These are phyloP conservation scores for Neosilurus hyrtlii DNA, from an alignment of 2,797 vertebrate species.

Conservation along the genomic window DNA sequence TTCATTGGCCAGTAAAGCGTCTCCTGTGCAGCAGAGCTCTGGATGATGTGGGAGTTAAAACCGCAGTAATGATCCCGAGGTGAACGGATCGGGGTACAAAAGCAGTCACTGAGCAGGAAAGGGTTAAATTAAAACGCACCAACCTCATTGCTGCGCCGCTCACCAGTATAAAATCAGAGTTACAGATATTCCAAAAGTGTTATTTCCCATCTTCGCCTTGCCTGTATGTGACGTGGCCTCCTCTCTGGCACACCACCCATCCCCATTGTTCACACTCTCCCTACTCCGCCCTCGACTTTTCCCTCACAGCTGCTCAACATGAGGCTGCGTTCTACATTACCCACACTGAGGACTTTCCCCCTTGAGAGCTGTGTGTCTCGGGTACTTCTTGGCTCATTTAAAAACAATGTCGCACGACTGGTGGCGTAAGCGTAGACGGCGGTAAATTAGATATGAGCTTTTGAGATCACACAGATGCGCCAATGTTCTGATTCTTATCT, in stretches of 20 bases:
- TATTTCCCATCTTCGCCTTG: background rate
- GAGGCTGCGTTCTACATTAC: slow-evolving; percentile 59
- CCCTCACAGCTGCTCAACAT: slow-evolving; percentile 57
- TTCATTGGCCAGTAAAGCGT: background rate
- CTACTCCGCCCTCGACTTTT: slow-evolving; percentile 45
- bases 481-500: background rate
- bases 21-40: background rate
- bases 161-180: background rate
- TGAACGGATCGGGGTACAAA: background rate
- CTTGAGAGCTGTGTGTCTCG: slow-evolving; percentile 54
- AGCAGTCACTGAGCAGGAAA: background rate
- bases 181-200: background rate
- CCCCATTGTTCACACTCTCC: slow-evolving; percentile 69
- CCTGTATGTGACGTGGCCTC: slow-evolving; percentile 48
- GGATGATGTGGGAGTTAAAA: background rate
- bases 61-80: background rate
- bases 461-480: background rate
- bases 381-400: slow-evolving; percentile 17
- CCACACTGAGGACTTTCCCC: slow-evolving; percentile 70
- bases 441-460: background rate
- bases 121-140: background rate
- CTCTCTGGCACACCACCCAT: slow-evolving; percentile 69
- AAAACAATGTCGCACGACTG: slow-evolving; percentile 11
- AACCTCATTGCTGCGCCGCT: background rate
- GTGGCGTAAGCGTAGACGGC: background rate